Base-by-base conservation (phyloP, 2,888 invertebrate genomes). In the Isoperla grammatica region DNA sequence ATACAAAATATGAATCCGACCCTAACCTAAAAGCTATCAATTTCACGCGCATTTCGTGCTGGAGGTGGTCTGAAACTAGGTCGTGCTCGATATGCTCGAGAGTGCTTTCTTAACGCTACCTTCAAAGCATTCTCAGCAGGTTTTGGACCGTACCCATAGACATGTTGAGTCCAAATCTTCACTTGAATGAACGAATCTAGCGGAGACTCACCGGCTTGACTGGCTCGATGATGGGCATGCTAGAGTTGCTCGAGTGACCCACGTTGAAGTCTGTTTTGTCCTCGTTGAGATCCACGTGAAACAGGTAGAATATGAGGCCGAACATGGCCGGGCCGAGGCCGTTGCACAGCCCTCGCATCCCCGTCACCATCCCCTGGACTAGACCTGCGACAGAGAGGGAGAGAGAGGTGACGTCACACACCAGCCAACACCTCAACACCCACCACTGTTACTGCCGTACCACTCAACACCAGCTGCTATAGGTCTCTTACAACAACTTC, bases 281-380 rank as follows among this genome's bases (percentile, higher is more conserved):
- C 68, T 88, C 90, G 73, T 94, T 95, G 71, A 99, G 80, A 78
- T 99, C 95, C 66, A 99, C 98, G 75, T 98, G 93, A 78, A 98
- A 99, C 71, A 98, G 80, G 78, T 96, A 99, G 79, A 99, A 99
- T 69, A 99, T 93, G 67, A 98, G 87, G 15, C 99, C 99, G 74
- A 95, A 99, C 83, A 99, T 89, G 45, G 99, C 99, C 0, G 99
- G 99, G 0, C 99, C 99, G 55, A 99, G 82, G 13, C 98, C 98
- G 73, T 97, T 96, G 73, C 99, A 99, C 54, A 99, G 83, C 1
- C 99, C 98, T 64, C 98, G 81, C 82, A 99, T 97, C 12, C 99
- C 99, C 0, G 99, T 99, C 55, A 99, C 94, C 86, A 99, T 95
- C 64, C 99, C 98, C 78, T 96, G 95, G 61, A 92, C 92, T 37